A percentile compares a stretch with the other conserved stretches of the same genome.
These are phyloP conservation scores for Thinocorus orbignyianus DNA, from an alignment of 2,113 vertebrate genomes.

Conservation along the genomic window DNA sequence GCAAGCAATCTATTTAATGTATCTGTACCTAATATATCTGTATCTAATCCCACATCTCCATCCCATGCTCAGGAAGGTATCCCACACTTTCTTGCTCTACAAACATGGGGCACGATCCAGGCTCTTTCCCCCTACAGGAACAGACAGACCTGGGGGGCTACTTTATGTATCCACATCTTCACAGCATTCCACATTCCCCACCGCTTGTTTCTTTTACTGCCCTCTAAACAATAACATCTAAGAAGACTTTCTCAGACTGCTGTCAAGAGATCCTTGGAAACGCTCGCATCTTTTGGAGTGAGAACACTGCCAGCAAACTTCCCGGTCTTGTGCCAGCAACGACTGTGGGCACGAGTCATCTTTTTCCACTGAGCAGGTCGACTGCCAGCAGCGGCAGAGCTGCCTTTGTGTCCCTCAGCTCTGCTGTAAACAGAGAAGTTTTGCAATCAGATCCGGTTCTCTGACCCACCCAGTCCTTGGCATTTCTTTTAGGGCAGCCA, in stretches of 20 bases:
- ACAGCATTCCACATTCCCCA: background rate
- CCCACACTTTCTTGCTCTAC: background rate
- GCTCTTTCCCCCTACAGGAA: background rate
- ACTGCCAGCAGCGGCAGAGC: background rate
- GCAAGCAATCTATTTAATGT: too few relatives aligned
- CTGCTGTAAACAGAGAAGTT: background rate
- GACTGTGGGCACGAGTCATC: background rate
- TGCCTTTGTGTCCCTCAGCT: background rate
- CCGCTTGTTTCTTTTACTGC: background rate
- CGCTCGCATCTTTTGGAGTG: background rate
- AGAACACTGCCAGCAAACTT: background rate
- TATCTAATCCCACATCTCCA: background rate
- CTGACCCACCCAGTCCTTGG: background rate
- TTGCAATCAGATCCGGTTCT: background rate
- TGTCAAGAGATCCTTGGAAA: background rate
- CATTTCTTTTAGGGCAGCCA: background rate
- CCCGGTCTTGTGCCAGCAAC: background rate
- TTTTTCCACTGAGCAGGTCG: background rate
- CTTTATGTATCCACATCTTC: background rate
- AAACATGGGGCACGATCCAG: background rate
- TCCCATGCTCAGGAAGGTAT: rapidly evolving
- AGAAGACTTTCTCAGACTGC: background rate
- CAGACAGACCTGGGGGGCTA: background rate
- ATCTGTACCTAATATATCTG: background rate
- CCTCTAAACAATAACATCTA: background rate